Percentiles rank a stretch among this genome's conserved stretches.
Conservation (phyloP, 2,797 vertebrate species). For the Spinus pinus region DNA sequence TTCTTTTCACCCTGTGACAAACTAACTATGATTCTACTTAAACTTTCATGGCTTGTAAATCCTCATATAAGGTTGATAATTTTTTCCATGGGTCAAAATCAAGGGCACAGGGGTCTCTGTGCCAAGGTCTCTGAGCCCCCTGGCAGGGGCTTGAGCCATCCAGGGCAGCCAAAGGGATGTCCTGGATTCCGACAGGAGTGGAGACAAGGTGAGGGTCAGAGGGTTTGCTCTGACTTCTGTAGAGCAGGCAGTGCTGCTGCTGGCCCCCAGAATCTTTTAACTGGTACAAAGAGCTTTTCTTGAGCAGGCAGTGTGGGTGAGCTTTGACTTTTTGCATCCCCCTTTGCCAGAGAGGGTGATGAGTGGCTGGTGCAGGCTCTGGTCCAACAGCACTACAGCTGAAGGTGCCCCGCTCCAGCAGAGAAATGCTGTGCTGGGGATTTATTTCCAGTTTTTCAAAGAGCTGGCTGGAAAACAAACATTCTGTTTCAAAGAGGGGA, state of each 20-base stretch:
- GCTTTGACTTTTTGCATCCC: neutral
- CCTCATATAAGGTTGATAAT: neutral
- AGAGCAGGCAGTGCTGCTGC: neutral
- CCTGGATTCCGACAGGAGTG: neutral
- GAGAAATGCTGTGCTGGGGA: neutral
- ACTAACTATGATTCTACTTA: neutral
- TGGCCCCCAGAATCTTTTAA: neutral
- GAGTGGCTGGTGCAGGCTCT: neutral
- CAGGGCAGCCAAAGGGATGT: neutral
- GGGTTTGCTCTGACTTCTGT: neutral
- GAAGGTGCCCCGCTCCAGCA: neutral
- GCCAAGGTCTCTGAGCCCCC: neutral
- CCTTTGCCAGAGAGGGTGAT: neutral
- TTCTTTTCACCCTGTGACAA: neutral
- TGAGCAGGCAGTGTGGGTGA: neutral
- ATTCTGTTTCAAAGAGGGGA: accelerated
- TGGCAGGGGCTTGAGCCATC: neutral
- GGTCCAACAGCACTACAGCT: neutral
- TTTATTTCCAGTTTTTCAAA: neutral
- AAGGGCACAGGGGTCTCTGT: no score
- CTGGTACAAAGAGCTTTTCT: neutral
- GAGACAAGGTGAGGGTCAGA: neutral
- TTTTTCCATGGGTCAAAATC: neutral
- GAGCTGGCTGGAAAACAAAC: neutral
- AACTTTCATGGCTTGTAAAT: neutral